Evolutionary conservation across 2,797 vertebrate genomes (phyloP).

Genomic region (Echiichthys vipera): DNA sequence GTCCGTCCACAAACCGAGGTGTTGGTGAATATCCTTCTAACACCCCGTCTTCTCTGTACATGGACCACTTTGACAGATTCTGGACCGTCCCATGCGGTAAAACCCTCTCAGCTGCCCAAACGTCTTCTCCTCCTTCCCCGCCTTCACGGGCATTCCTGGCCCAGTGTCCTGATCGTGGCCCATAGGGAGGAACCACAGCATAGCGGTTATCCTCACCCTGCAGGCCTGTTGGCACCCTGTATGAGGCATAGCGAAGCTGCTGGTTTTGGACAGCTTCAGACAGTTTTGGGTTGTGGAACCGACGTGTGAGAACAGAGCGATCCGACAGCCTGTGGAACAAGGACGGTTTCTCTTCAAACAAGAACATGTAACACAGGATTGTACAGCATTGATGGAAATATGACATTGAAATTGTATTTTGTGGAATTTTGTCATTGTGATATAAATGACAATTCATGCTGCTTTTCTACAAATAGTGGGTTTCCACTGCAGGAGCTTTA

Average conservation of each 20-base stretch:
- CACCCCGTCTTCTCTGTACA: constrained; percentile 80
- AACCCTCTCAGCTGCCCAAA: constrained; percentile 86
- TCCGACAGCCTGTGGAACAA: constrained; percentile 72
- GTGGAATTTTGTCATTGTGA: neutral
- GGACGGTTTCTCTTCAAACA: neutral
- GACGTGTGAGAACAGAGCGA: constrained; percentile 73
- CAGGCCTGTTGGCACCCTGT: constrained; percentile 80
- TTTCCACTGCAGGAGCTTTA: neutral
- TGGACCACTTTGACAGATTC: constrained; percentile 84
- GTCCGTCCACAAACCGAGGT: constrained; percentile 44
- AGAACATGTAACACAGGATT: neutral
- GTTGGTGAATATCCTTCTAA: constrained; percentile 76
- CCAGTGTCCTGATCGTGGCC: constrained; percentile 86
- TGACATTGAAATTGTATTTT: constrained; percentile 6
- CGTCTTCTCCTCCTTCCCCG: constrained; percentile 80
- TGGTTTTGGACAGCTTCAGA: constrained; percentile 80
- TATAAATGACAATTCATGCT: neutral
- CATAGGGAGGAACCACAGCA: constrained; percentile 90
- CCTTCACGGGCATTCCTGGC: constrained; percentile 77
- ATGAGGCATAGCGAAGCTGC: constrained; percentile 84
- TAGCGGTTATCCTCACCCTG: constrained; percentile 85
- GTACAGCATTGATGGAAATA: neutral
- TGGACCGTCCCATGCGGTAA: constrained; percentile 82
- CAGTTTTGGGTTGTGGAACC: constrained; percentile 79
- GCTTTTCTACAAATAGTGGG: neutral